Evolutionary conservation across 2,888 invertebrate genomes (phyloP), one percentile per base, ranked within the genome.

Genomic region (Phasia obesa): DNA sequence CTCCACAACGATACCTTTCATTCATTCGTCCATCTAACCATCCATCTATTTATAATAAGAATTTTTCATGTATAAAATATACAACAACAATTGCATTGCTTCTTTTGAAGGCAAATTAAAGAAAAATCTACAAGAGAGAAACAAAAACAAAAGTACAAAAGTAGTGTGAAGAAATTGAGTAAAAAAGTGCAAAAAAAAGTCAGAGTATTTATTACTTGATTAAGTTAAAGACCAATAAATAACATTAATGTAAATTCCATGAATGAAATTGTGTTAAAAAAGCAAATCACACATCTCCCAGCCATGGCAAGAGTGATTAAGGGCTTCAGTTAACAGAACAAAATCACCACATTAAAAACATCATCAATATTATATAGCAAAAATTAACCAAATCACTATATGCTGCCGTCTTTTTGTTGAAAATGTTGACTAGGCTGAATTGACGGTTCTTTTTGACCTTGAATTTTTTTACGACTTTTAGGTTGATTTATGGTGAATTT

Each of bases 181-280:
- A 44, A 4, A 44, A 44, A 25, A 25, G 35, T 27, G 3, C 17
- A n/a, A 17, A 55, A 55, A 7, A 17, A n/a, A 19, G 7, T 15
- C 21, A n/a, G 35, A 55, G 23, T 21, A 59, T 59, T 53, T 67
- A 67, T 38, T 23, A 71, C 35, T 71, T 59, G 59, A 49, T 60
- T 49, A 59, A 49, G 47, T 49, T 59, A 60, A 59, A 25, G 49
- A 49, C 31, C 35, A 71, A 49, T 59, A 59, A 71, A 59, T 59
- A 6, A 35, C 21, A 49, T 35, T 59, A 60, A 60, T 59, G 35
- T 9, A 11, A 11, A 2, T 35, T 35, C 11, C 11, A 5, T 35
- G 9, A 11, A 1, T 35, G 11, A 35, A 35, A n/a, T n/a, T 11
- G 25, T 7, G 38, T 25, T 64, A 11, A 17, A 55, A 17, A 31